Evolutionary conservation across 2,888 invertebrate species (phyloP).

Genomic region (Lasius platythorax): DNA sequence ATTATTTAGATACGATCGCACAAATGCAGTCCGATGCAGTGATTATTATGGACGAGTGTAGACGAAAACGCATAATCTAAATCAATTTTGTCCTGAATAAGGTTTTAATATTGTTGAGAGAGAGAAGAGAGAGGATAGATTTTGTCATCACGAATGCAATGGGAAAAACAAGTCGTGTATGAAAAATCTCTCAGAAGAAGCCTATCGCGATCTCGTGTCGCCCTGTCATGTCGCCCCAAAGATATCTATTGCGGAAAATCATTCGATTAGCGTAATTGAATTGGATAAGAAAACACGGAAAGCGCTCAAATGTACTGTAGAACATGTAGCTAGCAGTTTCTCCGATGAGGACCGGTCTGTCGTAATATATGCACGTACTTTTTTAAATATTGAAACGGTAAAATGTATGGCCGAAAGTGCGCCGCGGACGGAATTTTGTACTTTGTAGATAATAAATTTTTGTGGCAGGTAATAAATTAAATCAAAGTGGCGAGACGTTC

Average conservation of each 20-base stretch:
- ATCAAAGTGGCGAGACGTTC: not conserved
- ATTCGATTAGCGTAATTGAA: slow-evolving; percentile 66
- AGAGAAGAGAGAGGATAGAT: slow-evolving; percentile 24
- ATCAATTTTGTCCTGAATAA: not conserved
- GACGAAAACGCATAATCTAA: slow-evolving; percentile 28
- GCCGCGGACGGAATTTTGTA: slow-evolving; percentile 60
- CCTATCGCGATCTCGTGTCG: slow-evolving; percentile 24
- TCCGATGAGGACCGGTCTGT: not conserved
- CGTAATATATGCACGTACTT: slow-evolving; percentile 36
- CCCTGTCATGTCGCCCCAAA: slow-evolving; percentile 17
- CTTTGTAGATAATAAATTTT: slow-evolving; percentile 43
- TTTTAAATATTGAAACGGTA: slow-evolving; percentile 73
- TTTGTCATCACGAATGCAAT: slow-evolving; percentile 12
- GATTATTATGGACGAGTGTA: slow-evolving; percentile 6
- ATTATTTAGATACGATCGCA: not conserved
- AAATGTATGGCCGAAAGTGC: slow-evolving; percentile 57
- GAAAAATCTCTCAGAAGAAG: slow-evolving; percentile 10
- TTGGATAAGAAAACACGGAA: slow-evolving; percentile 45
- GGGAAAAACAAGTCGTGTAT: slow-evolving; percentile 7
- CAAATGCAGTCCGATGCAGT: slow-evolving; percentile 9
- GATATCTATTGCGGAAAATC: slow-evolving; percentile 55
- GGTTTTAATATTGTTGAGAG: slow-evolving; percentile 49
- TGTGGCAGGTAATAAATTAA: slow-evolving; percentile 63
- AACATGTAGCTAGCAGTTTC: slow-evolving; percentile 17
- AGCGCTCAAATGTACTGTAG: not conserved